Conservation (phyloP, 2,797 vertebrate genomes). For the Eptatretus atami region DNA sequence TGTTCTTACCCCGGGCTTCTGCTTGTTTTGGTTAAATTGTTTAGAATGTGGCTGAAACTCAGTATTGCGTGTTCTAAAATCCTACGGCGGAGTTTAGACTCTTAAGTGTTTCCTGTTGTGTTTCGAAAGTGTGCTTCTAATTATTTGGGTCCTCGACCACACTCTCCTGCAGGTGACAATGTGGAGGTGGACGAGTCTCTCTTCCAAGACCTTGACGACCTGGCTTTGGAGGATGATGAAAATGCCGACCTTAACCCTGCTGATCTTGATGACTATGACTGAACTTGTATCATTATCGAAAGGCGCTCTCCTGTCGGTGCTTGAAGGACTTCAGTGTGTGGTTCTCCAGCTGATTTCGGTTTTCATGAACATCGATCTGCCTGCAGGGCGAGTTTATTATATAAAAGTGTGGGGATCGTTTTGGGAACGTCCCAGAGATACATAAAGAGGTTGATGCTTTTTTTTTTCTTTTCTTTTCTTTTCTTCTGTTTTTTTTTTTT, state of each 20-base stretch:
- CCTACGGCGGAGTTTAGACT: slow-evolving; percentile 7
- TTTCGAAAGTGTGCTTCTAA: slow-evolving; percentile 9
- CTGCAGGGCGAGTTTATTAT: no score
- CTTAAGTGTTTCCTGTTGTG: slow-evolving; percentile 5
- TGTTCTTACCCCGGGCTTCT: not conserved
- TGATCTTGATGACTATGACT: slow-evolving; percentile 17
- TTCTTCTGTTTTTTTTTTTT: no score
- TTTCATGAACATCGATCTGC: no score
- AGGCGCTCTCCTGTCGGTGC: no score
- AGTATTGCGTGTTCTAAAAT: not conserved
- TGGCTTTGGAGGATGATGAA: slow-evolving; percentile 62
- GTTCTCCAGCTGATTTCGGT: no score
- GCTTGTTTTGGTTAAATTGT: not conserved
- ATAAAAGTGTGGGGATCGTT: no score
- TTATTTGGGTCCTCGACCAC: no score
- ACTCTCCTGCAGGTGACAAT: slow-evolving; percentile 37
- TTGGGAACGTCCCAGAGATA: no score
- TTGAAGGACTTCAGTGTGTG: no score
- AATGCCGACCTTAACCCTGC: slow-evolving; percentile 58
- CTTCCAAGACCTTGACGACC: slow-evolving; percentile 82
- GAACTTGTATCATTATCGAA: no score
- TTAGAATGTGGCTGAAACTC: slow-evolving; percentile 5
- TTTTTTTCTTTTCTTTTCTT: no score
- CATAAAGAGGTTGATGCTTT: no score
- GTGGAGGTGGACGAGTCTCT: slow-evolving; percentile 91